Evolutionary conservation across 1,140 invertebrate species (phyloP).

Genomic region (Alviniconcha marisindica): DNA sequence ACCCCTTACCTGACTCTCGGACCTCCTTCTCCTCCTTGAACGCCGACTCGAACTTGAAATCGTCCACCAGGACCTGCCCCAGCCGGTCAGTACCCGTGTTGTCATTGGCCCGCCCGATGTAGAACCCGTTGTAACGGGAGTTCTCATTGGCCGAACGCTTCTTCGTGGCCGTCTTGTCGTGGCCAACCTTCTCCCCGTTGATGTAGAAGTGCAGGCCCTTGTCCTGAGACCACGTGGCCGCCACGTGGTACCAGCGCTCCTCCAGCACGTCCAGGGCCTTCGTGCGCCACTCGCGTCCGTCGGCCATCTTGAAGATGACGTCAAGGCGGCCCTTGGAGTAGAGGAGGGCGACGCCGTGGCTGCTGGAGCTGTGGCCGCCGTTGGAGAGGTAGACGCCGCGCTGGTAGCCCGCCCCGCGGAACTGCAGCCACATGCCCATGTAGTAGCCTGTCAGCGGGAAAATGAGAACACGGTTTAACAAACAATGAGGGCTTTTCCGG

Average conservation of each 20-base stretch:
- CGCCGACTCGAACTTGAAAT: slow-evolving; percentile 70
- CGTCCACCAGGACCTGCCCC: slow-evolving; percentile 69
- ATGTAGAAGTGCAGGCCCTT: slow-evolving; percentile 67
- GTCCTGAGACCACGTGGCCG: slow-evolving; percentile 64
- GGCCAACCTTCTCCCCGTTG: slow-evolving; percentile 64
- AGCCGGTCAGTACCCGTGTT: slow-evolving; percentile 44
- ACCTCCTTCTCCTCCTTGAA: slow-evolving; percentile 60
- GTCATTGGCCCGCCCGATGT: slow-evolving; percentile 69
- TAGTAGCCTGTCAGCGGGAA: slow-evolving; percentile 75
- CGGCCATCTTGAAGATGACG: slow-evolving; percentile 57
- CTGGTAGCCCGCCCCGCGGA: slow-evolving; percentile 53
- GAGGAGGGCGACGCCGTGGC: slow-evolving; percentile 73
- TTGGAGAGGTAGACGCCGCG: slow-evolving; percentile 72
- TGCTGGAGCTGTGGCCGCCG: slow-evolving; percentile 65
- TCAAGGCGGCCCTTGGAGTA: slow-evolving; percentile 66
- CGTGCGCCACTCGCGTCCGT: slow-evolving; percentile 66
- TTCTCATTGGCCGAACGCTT: slow-evolving; percentile 34
- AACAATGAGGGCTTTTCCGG: too few relatives aligned
- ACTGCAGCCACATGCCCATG: slow-evolving; percentile 71
- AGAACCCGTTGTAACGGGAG: slow-evolving; percentile 59
- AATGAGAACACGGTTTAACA: too few relatives aligned
- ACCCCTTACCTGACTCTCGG: slow-evolving; percentile 62
- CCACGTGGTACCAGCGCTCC: slow-evolving; percentile 72
- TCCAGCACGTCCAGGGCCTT: slow-evolving; percentile 59
- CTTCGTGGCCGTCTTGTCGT: slow-evolving; percentile 41